A percentile compares a stretch with the other conserved stretches of the same genome.
phyloP scores from a whole-genome alignment of 2,888 invertebrate species.

The Chloromyia formosa region DNA sequence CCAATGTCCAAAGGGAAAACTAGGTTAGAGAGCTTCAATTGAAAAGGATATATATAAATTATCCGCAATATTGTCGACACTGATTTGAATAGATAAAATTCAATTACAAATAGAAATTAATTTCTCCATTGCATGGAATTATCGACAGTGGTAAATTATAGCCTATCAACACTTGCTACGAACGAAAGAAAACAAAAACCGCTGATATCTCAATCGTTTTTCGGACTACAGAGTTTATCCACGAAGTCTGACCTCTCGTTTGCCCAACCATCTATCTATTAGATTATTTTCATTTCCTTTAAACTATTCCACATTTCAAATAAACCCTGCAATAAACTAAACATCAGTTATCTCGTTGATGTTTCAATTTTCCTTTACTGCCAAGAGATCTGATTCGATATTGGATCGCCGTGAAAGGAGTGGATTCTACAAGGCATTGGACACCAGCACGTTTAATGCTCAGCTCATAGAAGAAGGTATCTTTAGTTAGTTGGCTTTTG shows the following conservation, averaged over 20 bases:
- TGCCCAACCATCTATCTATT: conserved; percentile 14
- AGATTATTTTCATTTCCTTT: conserved; percentile 28
- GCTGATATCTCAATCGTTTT: conserved; percentile 28
- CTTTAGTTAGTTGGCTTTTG: conserved; percentile 14
- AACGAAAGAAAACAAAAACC: conserved; percentile 13
- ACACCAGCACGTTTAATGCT: conserved; percentile 5
- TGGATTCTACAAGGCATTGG: not conserved
- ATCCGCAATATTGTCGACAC: not conserved
- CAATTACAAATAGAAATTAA: conserved; percentile 10
- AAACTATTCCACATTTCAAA: conserved; percentile 34
- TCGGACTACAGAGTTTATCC: not conserved
- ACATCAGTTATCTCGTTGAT: conserved; percentile 37
- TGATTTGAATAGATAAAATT: not conserved
- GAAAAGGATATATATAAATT: not conserved
- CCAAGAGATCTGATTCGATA: conserved; percentile 23
- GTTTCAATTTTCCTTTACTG: conserved; percentile 37
- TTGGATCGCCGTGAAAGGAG: not conserved
- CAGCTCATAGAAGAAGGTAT: not conserved
- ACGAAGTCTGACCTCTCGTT: conserved; percentile 3
- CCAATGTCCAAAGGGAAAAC: not conserved
- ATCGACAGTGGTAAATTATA: conserved; percentile 21
- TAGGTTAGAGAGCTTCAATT: not conserved
- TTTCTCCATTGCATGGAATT: not conserved
- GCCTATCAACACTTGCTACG: conserved; percentile 12
- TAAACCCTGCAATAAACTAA: conserved; percentile 35